Conservation (phyloP, 1,140 invertebrate genomes). For the Ceratoteleas bidentatus region DNA sequence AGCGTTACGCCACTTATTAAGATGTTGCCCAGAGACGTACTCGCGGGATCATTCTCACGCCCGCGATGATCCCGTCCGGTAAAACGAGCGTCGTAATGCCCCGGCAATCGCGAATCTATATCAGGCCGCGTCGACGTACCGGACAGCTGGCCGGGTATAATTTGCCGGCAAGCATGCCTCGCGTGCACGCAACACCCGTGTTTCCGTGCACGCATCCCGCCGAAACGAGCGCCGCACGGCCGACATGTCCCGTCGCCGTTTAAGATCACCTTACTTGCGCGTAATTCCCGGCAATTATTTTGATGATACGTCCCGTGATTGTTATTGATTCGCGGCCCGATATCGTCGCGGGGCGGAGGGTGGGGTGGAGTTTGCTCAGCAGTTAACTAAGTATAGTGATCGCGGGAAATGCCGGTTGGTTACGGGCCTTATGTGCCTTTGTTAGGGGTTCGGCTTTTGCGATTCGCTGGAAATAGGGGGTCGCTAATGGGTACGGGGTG, state of each 20-base stretch:
- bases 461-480: no score
- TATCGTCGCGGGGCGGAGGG: conserved; percentile 13
- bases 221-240: conserved; percentile 17
- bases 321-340: conserved; percentile 45
- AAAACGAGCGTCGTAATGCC: conserved; percentile 37
- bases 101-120: conserved; percentile 59
- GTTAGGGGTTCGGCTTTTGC: no score
- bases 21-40: conserved; percentile 39
- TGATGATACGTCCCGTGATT: conserved; percentile 42
- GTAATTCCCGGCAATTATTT: conserved; percentile 46
- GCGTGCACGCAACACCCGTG: conserved; percentile 46
- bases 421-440: neutral
- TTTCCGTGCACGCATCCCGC: conserved; percentile 41
- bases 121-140: conserved; percentile 52
- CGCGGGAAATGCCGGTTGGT: neutral
- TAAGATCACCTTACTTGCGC: conserved; percentile 39
- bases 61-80: conserved; percentile 17
- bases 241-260: conserved; percentile 36
- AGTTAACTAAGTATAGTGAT: conserved; percentile 25
- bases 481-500: no score
- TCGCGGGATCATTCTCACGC: conserved; percentile 55
- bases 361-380: conserved; percentile 3
- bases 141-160: conserved; percentile 60
- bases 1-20: conserved; percentile 38
- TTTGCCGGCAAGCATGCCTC: conserved; percentile 55